Conservation (phyloP, 2,797 vertebrate genomes). For the Apogon hyalosoma region DNA sequence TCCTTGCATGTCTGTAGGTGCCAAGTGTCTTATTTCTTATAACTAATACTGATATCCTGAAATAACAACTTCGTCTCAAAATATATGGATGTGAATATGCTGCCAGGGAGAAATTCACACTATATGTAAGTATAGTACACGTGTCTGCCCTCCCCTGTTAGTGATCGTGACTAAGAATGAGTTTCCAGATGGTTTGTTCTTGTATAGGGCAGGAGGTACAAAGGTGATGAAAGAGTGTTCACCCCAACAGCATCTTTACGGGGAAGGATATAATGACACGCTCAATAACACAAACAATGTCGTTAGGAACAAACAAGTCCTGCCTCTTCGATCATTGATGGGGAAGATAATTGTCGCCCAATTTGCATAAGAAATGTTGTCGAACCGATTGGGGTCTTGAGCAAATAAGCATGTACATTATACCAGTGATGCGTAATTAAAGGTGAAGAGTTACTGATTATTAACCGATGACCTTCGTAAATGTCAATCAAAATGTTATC, state of each 20-base stretch:
- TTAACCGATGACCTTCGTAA: conserved; percentile 79
- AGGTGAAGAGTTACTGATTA: conserved; percentile 75
- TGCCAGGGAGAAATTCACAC: not conserved
- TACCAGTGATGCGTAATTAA: conserved; percentile 67
- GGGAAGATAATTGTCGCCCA: conserved; percentile 75
- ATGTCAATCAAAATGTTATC: conserved; percentile 81
- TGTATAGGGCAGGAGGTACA: conserved; percentile 18
- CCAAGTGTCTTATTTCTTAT: too few relatives aligned
- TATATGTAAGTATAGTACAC: not conserved
- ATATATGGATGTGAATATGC: not conserved
- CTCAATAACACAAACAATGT: conserved; percentile 78
- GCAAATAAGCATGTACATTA: conserved; percentile 75
- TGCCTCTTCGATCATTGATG: conserved; percentile 69
- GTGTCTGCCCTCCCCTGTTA: not conserved
- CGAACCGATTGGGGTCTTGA: conserved; percentile 63
- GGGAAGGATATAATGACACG: conserved; percentile 69
- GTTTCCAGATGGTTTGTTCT: conserved; percentile 40
- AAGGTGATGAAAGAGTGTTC: conserved; percentile 47
- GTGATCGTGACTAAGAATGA: conserved; percentile 21
- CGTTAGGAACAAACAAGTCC: conserved; percentile 72
- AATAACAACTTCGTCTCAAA: too few relatives aligned
- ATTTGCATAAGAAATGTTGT: conserved; percentile 81
- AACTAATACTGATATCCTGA: too few relatives aligned
- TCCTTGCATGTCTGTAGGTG: not conserved
- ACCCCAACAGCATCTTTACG: conserved; percentile 52